Evolutionary conservation across 2,113 vertebrate genomes (phyloP).

Genomic region (Plecotus auritus): DNA sequence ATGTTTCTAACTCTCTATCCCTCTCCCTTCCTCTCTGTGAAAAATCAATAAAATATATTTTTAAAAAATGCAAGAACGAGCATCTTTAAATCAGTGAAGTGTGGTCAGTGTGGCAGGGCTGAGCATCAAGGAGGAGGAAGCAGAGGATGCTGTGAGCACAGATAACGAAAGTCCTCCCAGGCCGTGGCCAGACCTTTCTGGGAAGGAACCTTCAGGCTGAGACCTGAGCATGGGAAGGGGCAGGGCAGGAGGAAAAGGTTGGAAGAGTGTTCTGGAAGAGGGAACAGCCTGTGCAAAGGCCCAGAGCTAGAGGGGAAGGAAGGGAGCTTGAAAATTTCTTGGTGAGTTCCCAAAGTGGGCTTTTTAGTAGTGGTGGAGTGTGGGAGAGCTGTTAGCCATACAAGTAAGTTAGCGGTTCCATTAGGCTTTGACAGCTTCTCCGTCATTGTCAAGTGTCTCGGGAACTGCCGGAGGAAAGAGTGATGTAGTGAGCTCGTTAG

Average conservation of each 20-base stretch:
- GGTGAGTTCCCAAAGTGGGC: neutral
- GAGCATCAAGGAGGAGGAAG: neutral
- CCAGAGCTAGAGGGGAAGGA: neutral
- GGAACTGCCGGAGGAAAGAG: neutral
- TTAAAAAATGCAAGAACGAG: neutral
- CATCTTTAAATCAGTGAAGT: neutral
- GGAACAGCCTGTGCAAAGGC: neutral
- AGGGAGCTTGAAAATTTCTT: neutral
- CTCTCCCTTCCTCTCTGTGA: too few relatives aligned
- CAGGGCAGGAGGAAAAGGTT: neutral
- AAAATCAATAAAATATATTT: too few relatives aligned
- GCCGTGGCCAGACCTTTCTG: neutral
- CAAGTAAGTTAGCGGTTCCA: neutral
- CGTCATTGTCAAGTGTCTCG: neutral
- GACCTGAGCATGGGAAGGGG: neutral
- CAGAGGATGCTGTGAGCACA: neutral
- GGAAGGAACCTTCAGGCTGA: neutral
- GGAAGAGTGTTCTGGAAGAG: neutral
- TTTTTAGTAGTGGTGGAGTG: neutral
- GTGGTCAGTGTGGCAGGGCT: too few relatives aligned
- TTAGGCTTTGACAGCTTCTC: neutral
- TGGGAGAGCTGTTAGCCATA: neutral
- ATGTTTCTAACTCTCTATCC: too few relatives aligned
- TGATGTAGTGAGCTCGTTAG: neutral
- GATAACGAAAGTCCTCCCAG: neutral